Conservation (phyloP, 1,140 invertebrate genomes). For the Cotesia vestalis region DNA sequence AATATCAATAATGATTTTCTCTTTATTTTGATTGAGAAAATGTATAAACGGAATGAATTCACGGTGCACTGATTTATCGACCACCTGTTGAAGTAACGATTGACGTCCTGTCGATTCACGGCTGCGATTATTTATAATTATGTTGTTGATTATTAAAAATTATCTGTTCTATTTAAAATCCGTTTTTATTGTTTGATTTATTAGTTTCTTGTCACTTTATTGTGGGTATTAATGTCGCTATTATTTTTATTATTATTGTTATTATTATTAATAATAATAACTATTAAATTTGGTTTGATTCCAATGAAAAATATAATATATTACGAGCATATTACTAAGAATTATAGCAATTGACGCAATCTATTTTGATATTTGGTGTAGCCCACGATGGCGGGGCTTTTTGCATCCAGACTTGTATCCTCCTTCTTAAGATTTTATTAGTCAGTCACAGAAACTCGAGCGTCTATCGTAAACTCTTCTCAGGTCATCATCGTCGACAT, state of each 20-base stretch:
- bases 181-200: background rate
- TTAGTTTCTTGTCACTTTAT: too few relatives aligned
- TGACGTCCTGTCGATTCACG: background rate
- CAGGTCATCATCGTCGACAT: conserved; percentile 14
- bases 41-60: too few relatives aligned
- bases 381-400: conserved; percentile 45
- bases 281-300: conserved; percentile 43
- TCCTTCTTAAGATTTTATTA: conserved; percentile 55
- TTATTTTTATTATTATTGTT: background rate
- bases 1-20: too few relatives aligned
- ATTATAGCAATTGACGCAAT: conserved; percentile 41
- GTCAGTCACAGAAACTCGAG: conserved; percentile 58
- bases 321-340: conserved; percentile 13
- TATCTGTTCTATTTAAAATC: too few relatives aligned
- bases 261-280: conserved; percentile 7
- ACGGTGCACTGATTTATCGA: background rate
- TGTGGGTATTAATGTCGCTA: too few relatives aligned
- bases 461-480: conserved; percentile 28
- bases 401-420: conserved; percentile 42
- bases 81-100: conserved; percentile 16
- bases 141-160: too few relatives aligned
- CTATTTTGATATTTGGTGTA: conserved; percentile 55
- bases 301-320: conserved; percentile 45
- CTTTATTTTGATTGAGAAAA: too few relatives aligned
- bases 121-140: too few relatives aligned